Evolutionary conservation across 2,888 invertebrate genomes (phyloP).

Genomic region (Cotesia congregata): DNA sequence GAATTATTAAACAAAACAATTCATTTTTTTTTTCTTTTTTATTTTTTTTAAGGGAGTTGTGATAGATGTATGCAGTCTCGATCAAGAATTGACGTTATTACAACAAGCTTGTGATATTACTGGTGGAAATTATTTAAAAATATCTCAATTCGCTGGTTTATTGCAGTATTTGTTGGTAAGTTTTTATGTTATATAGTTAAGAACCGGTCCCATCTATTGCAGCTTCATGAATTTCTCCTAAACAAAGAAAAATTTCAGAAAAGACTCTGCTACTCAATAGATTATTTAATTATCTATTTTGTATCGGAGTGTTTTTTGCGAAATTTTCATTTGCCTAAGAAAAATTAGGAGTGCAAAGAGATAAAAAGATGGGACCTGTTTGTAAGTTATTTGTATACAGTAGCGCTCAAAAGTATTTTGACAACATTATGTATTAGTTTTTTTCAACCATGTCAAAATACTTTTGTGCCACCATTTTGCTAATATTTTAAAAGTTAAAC

Average conservation of each 20-base stretch:
- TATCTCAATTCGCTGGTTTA: conserved; percentile 88
- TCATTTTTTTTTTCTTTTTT: neutral
- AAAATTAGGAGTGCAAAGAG: too few species aligned
- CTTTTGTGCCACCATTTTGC: too few species aligned
- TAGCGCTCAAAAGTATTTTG: too few species aligned
- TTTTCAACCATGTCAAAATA: too few species aligned
- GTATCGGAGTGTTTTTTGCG: too few species aligned
- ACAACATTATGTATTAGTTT: too few species aligned
- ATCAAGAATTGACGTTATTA: conserved; percentile 89
- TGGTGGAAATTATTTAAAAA: conserved; percentile 90
- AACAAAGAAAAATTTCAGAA: neutral
- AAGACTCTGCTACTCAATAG: neutral
- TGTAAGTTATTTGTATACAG: too few species aligned
- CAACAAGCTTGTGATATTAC: conserved; percentile 98
- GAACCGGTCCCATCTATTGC: neutral
- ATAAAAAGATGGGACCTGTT: too few species aligned
- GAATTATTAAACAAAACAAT: too few species aligned
- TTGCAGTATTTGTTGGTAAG: conserved; percentile 86
- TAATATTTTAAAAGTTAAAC: too few species aligned
- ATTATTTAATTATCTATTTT: too few species aligned
- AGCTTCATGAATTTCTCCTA: neutral
- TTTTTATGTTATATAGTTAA: neutral
- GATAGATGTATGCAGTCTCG: conserved; percentile 93
- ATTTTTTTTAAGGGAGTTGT: conserved; percentile 80
- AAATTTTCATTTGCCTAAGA: too few species aligned